Percentiles rank a stretch among this genome's conserved stretches.
Evolutionary conservation across 1,140 invertebrate genomes (phyloP).

Genomic region (Leguminivora glycinivorella): DNA sequence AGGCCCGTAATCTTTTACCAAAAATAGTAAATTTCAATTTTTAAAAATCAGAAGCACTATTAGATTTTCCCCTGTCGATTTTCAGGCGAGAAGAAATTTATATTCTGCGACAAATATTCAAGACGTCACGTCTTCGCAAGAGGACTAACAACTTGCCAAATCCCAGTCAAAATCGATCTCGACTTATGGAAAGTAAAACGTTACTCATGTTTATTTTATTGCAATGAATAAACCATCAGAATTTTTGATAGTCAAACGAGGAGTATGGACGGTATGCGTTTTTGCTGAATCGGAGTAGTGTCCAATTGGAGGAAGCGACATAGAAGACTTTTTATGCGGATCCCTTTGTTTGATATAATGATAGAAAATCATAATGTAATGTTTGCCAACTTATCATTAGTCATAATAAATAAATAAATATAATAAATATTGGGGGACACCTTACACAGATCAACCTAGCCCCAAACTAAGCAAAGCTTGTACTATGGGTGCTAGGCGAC

Average conservation of each 20-base stretch:
- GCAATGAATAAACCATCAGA: constrained; percentile 13
- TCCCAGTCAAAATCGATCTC: constrained; percentile 13
- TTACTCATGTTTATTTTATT: constrained; percentile 23
- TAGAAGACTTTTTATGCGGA: no score
- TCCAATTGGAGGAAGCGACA: neutral
- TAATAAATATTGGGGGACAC: no score
- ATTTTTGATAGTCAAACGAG: constrained; percentile 2
- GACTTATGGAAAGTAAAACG: neutral
- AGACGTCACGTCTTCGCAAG: neutral
- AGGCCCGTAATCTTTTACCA: neutral
- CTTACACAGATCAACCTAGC: no score
- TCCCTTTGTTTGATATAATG: no score
- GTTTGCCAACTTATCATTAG: no score
- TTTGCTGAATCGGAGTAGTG: neutral
- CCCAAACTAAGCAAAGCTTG: no score
- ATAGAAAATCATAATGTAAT: no score
- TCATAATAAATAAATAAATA: neutral
- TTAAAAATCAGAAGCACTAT: constrained; percentile 1
- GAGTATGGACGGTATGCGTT: constrained; percentile 3
- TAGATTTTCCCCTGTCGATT: neutral
- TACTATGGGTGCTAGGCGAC: no score
- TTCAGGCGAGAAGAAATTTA: neutral
- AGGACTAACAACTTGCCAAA: constrained; percentile 6
- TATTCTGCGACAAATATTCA: neutral
- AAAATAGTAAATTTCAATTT: constrained; percentile 5